Base-by-base conservation (phyloP, 2,113 vertebrate genomes). In the Ptychochromis oligacanthus region DNA sequence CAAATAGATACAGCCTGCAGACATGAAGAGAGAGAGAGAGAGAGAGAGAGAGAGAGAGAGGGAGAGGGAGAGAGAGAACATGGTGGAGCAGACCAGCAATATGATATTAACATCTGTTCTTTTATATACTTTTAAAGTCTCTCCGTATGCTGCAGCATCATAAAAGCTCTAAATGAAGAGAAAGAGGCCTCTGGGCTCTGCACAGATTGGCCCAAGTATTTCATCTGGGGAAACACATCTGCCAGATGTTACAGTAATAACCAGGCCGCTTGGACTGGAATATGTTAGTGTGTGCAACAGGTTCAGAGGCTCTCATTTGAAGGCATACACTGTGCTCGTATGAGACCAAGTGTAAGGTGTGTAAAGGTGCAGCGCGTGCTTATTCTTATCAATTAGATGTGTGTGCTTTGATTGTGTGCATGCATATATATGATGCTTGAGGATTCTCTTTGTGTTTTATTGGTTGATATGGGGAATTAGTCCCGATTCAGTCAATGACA, bases 41-140 rank as follows among this genome's bases (percentile, higher is more conserved):
- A 49, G 43, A 46, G 2, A 62, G 26, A 54, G 26, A 75, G 22
- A 77, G 8, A 70, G 17, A 60, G 65, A 38, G 20, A 78, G n/a
- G n/a, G 2, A 62, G 26, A 54, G 26, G 72, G 22, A 77, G 8
- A 70, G 17, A 60, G 65, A 38, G 20, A 78, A 36, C 31, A 31
- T 79, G 54, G 40, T 54, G 61, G 59, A 84, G 57, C 75, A 88
- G 80, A 83, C 38, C 24, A 59, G 28, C 43, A 75, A 54, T 52
- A 22, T 88, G 75, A 90, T 79, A 81, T 87, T 84, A 87, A 89
- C 91, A 93, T 91, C 89, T 93, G 92, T 77, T 91, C 84, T 77
- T 91, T 92, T 85, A 89, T 86, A 87, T 86, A 80, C 80, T 86
- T 86, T 80, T 87, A 77, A 90, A 90, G 59, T 79, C 87, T 81